Evolutionary conservation across 2,888 invertebrate genomes (phyloP), one percentile per base, ranked within the genome.

Genomic region (Acronicta alni): DNA sequence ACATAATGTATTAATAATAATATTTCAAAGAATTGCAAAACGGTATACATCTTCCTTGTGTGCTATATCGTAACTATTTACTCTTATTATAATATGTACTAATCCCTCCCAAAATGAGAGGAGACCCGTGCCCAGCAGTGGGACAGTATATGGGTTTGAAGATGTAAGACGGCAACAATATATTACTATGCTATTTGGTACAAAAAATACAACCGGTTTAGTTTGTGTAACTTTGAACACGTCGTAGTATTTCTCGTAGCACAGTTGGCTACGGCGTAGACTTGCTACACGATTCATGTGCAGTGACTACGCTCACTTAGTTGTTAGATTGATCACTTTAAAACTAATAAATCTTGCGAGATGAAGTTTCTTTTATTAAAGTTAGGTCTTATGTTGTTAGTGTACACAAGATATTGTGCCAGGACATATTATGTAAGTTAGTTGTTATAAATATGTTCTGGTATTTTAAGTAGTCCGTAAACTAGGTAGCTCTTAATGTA

Each of bases 281-380:
- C 51, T 41, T 57, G 66, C 70, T 70, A 66, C 71, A 66, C 57
- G 54, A 57, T 57, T 56, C 39, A 41, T 49, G 49, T 53, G 55
- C 46, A 54, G 57, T 46, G 64, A 45, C 58, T 68, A 44, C 69
- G 51, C 54, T 48, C 37, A 41, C 47, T 64, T 63, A 43, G 57
- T 45, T 51, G 51, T 64, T 57, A 64, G 64, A 68, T 68, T 48
- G 67, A 68, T 68, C 58, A 63, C 69, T 69, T 68, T 54, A 35
- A 43, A 53, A 56, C 56, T 59, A 49, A 70, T 65, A 65, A 62
- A 63, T 63, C 57, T 60, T 63, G 20, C 23, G 44, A 59, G 53
- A 55, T 55, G 1, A 51, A 57, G 39, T 57, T 57, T 67, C 38
- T 56, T 45, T 45, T 30, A 30, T 30, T 16, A n/a, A 16, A 15